A percentile compares a stretch with the other conserved stretches of the same genome.
phyloP scores from a whole-genome alignment of 2,113 vertebrate species.

The Sander lucioperca region DNA sequence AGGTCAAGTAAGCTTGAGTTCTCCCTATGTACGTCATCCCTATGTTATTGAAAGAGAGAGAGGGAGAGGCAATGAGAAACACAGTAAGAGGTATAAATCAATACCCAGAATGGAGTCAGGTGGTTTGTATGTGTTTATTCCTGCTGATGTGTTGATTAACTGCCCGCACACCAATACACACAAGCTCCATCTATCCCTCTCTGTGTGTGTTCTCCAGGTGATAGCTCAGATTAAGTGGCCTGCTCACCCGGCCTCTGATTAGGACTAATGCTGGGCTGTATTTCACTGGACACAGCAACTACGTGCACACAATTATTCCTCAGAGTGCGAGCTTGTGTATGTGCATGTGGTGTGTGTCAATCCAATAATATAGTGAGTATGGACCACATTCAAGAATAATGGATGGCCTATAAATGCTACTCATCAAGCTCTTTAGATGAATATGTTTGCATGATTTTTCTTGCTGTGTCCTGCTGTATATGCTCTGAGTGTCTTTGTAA shows the following conservation, averaged over 20 bases:
- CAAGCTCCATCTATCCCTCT: constrained; percentile 31
- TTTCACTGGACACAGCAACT: constrained; percentile 59
- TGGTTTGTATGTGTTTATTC: constrained; percentile 73
- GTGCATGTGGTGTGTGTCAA: not conserved
- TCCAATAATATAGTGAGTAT: not conserved
- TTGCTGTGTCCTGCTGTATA: constrained; percentile 16
- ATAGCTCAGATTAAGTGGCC: constrained; percentile 80
- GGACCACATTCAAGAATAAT: constrained; percentile 28
- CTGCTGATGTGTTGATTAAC: constrained; percentile 82
- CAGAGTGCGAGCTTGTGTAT: not conserved
- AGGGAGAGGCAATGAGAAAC: constrained; percentile 25
- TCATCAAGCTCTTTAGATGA: constrained; percentile 34
- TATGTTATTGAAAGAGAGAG: constrained; percentile 36
- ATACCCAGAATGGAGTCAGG: constrained; percentile 61
- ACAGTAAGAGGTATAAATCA: constrained; percentile 67
- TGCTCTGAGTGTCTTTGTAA: constrained; percentile 36
- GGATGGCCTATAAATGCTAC: constrained; percentile 16
- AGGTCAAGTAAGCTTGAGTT: constrained; percentile 68
- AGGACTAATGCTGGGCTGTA: constrained; percentile 76
- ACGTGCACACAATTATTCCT: constrained; percentile 47
- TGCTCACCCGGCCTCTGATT: constrained; percentile 72
- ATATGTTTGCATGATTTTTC: constrained; percentile 44
- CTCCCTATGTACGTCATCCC: constrained; percentile 49
- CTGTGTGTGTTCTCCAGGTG: constrained; percentile 60
- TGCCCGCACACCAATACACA: constrained; percentile 12